These are phyloP conservation scores for Danio rerio DNA, from an alignment of 2,113 vertebrate genomes.

Conservation along the genomic window DNA sequence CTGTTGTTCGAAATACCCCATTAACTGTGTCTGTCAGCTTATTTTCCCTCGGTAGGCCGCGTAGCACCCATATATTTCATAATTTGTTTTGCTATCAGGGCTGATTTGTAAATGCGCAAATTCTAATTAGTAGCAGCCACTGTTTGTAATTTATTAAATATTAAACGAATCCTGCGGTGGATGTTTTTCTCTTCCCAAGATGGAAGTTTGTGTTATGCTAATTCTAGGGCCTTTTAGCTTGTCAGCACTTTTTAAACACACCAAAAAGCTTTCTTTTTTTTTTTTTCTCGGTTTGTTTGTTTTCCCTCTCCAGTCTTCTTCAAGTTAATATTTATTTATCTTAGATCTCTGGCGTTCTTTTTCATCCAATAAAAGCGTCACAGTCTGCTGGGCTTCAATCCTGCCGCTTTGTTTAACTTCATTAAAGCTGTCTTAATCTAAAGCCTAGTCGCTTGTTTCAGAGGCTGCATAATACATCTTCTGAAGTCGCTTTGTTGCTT, in stretches of 20 bases:
- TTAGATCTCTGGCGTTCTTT: constrained; percentile 76
- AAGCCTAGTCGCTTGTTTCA: constrained; percentile 77
- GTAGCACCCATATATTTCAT: constrained; percentile 99
- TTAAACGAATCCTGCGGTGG: constrained; percentile 96
- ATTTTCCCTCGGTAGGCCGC: constrained; percentile 86
- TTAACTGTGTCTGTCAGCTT: constrained; percentile 98
- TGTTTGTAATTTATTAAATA: constrained; percentile 96
- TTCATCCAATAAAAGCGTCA: constrained; percentile 86
- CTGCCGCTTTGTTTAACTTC: constrained; percentile 84
- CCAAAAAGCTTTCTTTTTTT: constrained; percentile 60
- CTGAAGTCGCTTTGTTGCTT: constrained; percentile 77
- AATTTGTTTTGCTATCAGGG: constrained; percentile 99
- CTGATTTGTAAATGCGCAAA: constrained; percentile 99
- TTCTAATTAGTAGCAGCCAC: constrained; percentile 97
- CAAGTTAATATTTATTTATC: constrained; percentile 92
- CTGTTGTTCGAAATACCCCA: constrained; percentile 97
- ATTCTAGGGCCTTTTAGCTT: constrained; percentile 84
- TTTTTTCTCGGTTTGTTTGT: constrained; percentile 74
- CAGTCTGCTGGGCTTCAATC: constrained; percentile 80
- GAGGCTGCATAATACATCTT: constrained; percentile 78
- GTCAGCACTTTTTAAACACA: constrained; percentile 89
- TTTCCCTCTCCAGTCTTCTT: constrained; percentile 78
- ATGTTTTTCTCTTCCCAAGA: constrained; percentile 86
- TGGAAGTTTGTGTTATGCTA: constrained; percentile 94
- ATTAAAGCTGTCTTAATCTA: constrained; percentile 88